Conservation (phyloP, 2,797 vertebrate species). For the Falco naumanni region DNA sequence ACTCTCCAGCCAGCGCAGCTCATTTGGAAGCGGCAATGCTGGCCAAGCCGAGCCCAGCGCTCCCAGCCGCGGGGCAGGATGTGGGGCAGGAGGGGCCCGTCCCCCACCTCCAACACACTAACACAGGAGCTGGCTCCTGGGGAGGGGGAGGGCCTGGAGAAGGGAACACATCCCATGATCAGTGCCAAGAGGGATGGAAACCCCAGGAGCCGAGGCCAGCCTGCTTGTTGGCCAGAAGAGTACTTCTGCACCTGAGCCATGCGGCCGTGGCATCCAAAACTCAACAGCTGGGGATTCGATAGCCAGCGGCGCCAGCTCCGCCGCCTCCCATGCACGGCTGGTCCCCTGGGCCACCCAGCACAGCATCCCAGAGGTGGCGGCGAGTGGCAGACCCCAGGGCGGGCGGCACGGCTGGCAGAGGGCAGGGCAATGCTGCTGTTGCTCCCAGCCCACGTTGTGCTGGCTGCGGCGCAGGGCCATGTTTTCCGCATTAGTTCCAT, state of each 20-base stretch:
- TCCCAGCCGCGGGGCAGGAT: neutral
- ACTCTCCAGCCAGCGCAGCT: neutral
- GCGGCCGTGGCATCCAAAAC: neutral
- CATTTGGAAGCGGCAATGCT: neutral
- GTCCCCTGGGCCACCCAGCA: neutral
- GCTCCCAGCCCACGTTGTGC: neutral
- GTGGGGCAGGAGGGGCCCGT: neutral
- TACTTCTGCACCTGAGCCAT: conserved; percentile 16
- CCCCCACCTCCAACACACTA: neutral
- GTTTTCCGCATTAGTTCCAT: conserved; percentile 65
- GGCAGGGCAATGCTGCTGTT: neutral
- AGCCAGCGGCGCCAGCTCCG: accelerated
- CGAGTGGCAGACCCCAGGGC: neutral
- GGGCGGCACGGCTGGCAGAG: neutral
- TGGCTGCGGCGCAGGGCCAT: neutral
- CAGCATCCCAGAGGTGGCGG: accelerated
- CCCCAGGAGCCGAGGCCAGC: neutral
- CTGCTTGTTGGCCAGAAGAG: neutral
- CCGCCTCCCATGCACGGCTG: neutral
- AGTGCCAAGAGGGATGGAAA: conserved; percentile 23
- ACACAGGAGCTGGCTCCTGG: neutral
- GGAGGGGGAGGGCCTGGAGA: neutral
- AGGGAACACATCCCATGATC: neutral
- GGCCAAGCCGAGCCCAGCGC: neutral
- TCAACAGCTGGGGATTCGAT: conserved; percentile 8